Conservation (phyloP, 37 sponge, comb jelly and placozoan species). For the Beroe forskalii region DNA sequence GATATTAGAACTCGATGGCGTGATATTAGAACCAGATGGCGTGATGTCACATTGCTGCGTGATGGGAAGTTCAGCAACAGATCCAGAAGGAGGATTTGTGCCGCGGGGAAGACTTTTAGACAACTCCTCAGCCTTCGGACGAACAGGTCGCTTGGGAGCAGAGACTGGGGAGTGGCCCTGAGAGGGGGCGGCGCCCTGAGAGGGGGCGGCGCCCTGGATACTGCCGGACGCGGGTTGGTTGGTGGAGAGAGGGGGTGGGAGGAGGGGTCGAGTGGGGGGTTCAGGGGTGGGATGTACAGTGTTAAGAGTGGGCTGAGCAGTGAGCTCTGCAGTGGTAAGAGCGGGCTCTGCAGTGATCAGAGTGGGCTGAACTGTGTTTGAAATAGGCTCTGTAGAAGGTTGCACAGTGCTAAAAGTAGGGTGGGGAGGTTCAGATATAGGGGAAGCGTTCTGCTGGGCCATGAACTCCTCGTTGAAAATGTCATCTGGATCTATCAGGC, state of each 20-base stretch:
- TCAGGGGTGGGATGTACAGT: no score
- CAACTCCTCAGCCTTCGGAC: not conserved
- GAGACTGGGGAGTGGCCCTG: not conserved
- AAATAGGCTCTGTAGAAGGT: no score
- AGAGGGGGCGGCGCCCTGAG: not conserved
- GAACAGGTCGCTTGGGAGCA: conserved; percentile 51
- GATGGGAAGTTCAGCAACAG: not conserved
- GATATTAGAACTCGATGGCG: not conserved
- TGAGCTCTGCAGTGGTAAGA: not conserved
- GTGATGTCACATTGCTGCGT: not conserved
- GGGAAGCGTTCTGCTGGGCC: no score
- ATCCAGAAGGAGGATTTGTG: not conserved
- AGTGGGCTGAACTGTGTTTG: no score
- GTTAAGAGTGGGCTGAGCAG: not conserved
- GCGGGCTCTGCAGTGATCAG: not conserved
- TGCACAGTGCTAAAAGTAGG: no score
- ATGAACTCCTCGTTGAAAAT: not conserved
- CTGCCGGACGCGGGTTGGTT: no score
- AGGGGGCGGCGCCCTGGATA: not conserved
- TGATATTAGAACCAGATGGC: not conserved
- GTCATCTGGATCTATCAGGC: conserved; percentile 44
- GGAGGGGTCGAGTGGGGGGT: not conserved
- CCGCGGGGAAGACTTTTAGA: not conserved
- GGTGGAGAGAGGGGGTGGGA: not conserved
- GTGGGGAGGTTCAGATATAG: no score